A percentile compares a stretch with the other conserved stretches of the same genome.
These are phyloP conservation scores for Ophion ventricosus DNA, from an alignment of 2,888 invertebrate species.

Conservation along the genomic window DNA sequence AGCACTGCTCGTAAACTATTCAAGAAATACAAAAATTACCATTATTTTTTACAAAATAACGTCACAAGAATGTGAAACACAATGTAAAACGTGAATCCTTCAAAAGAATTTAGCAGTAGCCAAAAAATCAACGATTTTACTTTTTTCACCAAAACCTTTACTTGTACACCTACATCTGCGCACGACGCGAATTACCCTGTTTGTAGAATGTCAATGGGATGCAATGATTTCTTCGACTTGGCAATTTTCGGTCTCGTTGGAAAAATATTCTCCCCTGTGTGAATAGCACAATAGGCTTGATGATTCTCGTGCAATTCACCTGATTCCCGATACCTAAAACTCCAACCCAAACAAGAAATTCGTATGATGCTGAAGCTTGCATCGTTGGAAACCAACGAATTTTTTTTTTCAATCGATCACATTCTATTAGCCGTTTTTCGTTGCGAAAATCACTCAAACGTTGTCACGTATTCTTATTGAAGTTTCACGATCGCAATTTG, in stretches of 20 bases:
- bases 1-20: too few species aligned
- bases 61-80: too few species aligned
- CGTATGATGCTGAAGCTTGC: not conserved
- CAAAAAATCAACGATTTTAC: too few species aligned
- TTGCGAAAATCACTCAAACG: not conserved
- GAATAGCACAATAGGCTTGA: slow-evolving; percentile 37
- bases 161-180: too few species aligned
- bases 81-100: too few species aligned
- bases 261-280: not conserved
- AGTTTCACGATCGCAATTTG: not conserved
- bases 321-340: not conserved
- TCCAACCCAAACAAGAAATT: not conserved
- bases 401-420: not conserved
- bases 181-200: too few species aligned
- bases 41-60: too few species aligned
- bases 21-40: too few species aligned
- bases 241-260: not conserved
- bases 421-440: not conserved
- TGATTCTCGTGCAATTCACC: not conserved
- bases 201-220: not conserved
- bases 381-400: not conserved
- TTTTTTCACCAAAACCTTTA: too few species aligned
- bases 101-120: too few species aligned
- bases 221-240: not conserved
- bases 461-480: not conserved